Evolutionary conservation across 2,113 vertebrate genomes (phyloP).

Genomic region (Ardeotis arabs): DNA sequence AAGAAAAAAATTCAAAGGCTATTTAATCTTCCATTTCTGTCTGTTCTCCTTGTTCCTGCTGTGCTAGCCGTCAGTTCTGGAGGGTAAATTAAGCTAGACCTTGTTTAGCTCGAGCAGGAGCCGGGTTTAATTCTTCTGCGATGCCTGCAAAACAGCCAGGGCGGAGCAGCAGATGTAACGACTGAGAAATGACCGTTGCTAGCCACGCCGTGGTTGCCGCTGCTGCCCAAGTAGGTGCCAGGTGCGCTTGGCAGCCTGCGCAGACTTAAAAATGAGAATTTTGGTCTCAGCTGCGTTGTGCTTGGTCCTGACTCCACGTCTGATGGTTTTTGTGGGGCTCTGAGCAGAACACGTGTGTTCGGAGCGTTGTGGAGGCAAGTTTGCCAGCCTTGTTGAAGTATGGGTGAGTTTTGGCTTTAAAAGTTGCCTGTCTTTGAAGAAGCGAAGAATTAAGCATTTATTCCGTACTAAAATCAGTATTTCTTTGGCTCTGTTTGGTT

Average conservation of each 20-base stretch:
- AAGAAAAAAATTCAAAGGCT: not conserved
- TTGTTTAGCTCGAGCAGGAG: not conserved
- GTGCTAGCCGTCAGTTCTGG: fast-evolving
- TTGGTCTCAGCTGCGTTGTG: fast-evolving
- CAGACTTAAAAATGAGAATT: fast-evolving
- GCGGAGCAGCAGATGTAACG: not conserved
- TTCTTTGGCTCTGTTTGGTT: not conserved
- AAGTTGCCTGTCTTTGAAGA: not conserved
- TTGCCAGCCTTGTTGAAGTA: not conserved
- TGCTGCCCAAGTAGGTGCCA: fast-evolving
- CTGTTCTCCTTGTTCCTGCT: not conserved
- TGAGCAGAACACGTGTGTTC: not conserved
- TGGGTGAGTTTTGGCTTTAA: not conserved
- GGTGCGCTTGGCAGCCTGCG: fast-evolving
- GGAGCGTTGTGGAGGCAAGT: too few relatives aligned
- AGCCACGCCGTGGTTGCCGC: fast-evolving
- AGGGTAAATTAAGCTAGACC: fast-evolving
- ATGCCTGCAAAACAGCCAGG: fast-evolving
- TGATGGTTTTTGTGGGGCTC: not conserved
- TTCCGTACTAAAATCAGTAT: fast-evolving
- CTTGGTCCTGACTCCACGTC: not conserved
- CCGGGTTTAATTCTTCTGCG: not conserved
- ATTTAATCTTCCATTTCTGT: not conserved
- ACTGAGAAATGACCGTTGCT: fast-evolving
- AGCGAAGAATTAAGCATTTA: not conserved